Base-by-base conservation (phyloP, 2,797 vertebrate species). In the Tachyglossus aculeatus region DNA sequence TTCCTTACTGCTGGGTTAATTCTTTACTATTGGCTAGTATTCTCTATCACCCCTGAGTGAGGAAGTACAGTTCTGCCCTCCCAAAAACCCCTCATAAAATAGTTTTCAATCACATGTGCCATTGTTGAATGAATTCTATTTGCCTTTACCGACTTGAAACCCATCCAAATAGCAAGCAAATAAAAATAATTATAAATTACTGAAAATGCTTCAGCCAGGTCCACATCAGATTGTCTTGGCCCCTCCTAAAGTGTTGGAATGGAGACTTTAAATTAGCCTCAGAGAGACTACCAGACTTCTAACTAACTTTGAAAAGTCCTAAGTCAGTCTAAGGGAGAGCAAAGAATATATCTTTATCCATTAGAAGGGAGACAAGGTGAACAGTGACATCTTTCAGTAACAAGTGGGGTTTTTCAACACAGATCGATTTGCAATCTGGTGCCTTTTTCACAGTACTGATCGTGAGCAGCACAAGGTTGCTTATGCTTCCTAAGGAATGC, bases 61-160 rank as follows among this genome's bases (percentile, higher is more conserved):
- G 53, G 62, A 87, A 85, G 63, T 87, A 73, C 57, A 81, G 76
- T 85, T 86, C 82, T 75, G 67, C 69, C 77, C 78, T 80, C n/a
- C 75, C 82, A 86, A 89, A n/a, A n/a, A n/a, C n/a, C n/a, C n/a
- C n/a, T n/a, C n/a, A n/a, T n/a, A 90, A 93, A 91, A 91, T 91
- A 92, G 89, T 92, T 93, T 92, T 90, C 87, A 88, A 88, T 90
- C 91, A 92, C 92, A 92, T 93, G 93, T 92, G 92, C 89, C 91
- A 90, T 81, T 67, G 43, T 88, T 89, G 90, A 91, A 92, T 93
- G 93, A 93, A 93, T 92, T 91, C 88, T 91, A 92, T 91, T 92
- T 93, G 92, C 92, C 92, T 93, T 93, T 93, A 87, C 88, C 90
- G 88, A 88, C 89, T 93, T 93, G 92, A 92, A 92, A 91, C 85